Evolutionary conservation across 2,888 invertebrate genomes (phyloP), one percentile per base, ranked within the genome.

Genomic region (Nasonovia ribisnigri): DNA sequence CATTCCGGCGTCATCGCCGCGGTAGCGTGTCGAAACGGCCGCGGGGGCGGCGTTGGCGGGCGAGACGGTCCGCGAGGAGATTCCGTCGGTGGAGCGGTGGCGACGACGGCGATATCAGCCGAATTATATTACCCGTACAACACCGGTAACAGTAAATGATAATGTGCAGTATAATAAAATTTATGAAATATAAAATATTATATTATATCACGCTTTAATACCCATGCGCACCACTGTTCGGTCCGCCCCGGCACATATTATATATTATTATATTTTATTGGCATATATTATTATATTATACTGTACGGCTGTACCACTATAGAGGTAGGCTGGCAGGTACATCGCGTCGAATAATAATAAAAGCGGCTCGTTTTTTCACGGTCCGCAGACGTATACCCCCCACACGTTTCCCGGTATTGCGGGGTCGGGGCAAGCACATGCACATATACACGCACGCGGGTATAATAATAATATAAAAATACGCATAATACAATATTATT

Each of bases 351-450:
- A 67, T 67, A 48, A 8, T 77, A 77, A 77, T 48, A 92, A 88
- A 84, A 93, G 88, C 43, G 77, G 43, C 26, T 46, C 43, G 88
- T 86, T 88, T 92, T 91, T 87, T 89, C 92, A 93, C 92, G 92
- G 92, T 93, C 77, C 88, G 51, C 88, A 43, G 60, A 67, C 42
- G 48, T 84, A 92, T 93, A 93, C 92, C 92, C 77, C 92, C 92
- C 92, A 93, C 92, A 93, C 88, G 92, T 93, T 93, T 88, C 88
- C 87, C 87, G 88, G 87, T 92, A 92, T 60, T 13, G 26, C 91
- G 42, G 54, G 24, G 77, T 36, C 8, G 46, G 46, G 46, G 77
- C 20, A 77, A 36, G 20, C 77, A 16, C 67, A 29, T 6, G 13
- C n/a, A 67, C n/a, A 8, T 51, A 51, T 20, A 60, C n/a, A 5